phyloP scores from a whole-genome alignment of 2,797 vertebrate species.

The Spea hammondii region DNA sequence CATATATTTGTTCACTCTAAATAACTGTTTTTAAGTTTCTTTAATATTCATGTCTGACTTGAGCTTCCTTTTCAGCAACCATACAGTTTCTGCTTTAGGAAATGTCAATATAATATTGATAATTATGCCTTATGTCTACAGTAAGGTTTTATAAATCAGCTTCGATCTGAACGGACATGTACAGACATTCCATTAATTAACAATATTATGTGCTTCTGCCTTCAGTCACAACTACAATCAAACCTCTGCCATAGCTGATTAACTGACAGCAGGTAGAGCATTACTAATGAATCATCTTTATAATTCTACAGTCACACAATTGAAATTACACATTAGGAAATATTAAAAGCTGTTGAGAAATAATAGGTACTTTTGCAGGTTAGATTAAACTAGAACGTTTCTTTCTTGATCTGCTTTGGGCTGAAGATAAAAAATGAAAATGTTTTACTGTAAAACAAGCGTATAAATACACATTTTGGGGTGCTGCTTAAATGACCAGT shows the following conservation, averaged over 20 bases:
- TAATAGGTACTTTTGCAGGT: constrained; percentile 9
- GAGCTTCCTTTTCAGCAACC: constrained; percentile 26
- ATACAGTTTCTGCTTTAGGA: constrained; percentile 34
- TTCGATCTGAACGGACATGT: constrained; percentile 41
- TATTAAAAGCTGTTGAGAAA: constrained; percentile 38
- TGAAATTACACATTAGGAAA: constrained; percentile 43
- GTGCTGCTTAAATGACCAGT: too few species aligned
- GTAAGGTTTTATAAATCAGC: constrained; percentile 43
- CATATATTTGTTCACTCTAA: constrained; percentile 31
- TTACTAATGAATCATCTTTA: constrained; percentile 48
- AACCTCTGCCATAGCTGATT: constrained; percentile 47
- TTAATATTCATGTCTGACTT: constrained; percentile 38
- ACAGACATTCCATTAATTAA: constrained; percentile 52
- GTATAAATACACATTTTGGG: too few species aligned
- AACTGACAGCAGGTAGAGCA: constrained; percentile 31
- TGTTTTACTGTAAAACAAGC: too few species aligned
- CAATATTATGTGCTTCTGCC: constrained; percentile 50
- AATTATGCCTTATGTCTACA: constrained; percentile 35
- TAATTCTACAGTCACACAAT: constrained; percentile 27
- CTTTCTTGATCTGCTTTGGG: constrained; percentile 4
- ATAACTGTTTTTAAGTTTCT: constrained; percentile 44
- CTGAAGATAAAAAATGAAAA: background rate
- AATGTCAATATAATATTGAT: constrained; percentile 31
- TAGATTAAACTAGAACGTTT: background rate
- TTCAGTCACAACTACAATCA: constrained; percentile 46